Conservation (phyloP, 1,140 invertebrate genomes). For the Bombus balteatus region DNA sequence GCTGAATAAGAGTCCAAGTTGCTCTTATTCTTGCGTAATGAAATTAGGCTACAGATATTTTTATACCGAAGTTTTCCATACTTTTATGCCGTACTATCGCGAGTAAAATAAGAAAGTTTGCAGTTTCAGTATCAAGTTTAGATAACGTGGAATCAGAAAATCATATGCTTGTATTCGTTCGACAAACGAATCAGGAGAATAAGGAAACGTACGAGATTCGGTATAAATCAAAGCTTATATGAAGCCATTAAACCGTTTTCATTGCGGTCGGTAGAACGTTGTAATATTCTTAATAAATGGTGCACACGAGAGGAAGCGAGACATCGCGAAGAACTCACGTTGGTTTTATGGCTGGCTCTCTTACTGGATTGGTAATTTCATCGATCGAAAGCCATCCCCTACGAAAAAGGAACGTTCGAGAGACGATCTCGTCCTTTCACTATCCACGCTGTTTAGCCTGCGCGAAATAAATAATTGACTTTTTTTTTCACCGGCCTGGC, state of each 20-base stretch:
- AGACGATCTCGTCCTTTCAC: conserved; percentile 54
- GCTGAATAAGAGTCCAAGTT: too few species aligned
- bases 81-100: too few species aligned
- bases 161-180: background rate
- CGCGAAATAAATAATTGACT: conserved; percentile 66
- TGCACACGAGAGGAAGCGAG: too few species aligned
- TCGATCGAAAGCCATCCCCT: conserved; percentile 36
- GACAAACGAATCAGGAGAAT: background rate
- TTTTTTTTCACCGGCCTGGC: conserved; percentile 6
- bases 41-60: too few species aligned
- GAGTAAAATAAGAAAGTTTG: background rate
- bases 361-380: conserved; percentile 9
- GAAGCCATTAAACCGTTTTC: background rate
- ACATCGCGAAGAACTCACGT: background rate
- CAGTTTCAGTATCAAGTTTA: too few species aligned
- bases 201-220: background rate
- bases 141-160: too few species aligned
- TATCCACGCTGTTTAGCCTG: conserved; percentile 27
- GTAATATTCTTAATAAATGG: background rate
- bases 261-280: background rate
- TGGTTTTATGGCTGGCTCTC: background rate
- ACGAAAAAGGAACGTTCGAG: background rate
- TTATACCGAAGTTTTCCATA: too few species aligned
- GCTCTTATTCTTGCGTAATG: too few species aligned
- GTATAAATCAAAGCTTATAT: background rate